Percentiles rank a stretch among this genome's conserved stretches.
Conservation (phyloP, 2,113 vertebrate species). For the Elachura formosa region DNA sequence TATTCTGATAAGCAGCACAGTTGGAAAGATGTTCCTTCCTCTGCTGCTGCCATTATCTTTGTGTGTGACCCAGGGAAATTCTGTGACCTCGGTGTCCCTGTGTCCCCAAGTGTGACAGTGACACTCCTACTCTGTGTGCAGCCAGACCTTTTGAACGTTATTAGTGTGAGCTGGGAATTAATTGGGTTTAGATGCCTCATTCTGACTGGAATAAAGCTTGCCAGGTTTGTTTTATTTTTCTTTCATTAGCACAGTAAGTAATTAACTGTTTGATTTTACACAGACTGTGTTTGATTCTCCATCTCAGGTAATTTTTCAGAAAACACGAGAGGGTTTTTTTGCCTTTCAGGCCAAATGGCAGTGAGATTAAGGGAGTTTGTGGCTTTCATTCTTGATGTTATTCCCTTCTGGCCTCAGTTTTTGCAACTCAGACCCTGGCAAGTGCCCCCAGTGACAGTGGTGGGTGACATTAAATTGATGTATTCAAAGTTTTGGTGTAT, state of each 20-base stretch:
- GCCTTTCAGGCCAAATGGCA: background rate
- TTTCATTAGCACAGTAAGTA: background rate
- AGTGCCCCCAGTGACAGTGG: background rate
- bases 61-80: background rate
- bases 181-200: background rate
- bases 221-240: too few relatives aligned
- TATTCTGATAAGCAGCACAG: background rate
- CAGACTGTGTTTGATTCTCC: background rate
- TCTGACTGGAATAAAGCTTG: background rate
- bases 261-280: background rate
- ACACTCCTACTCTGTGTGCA: background rate
- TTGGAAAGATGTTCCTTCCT: background rate
- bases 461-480: background rate
- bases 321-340: background rate
- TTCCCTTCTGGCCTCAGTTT: background rate
- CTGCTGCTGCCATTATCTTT: background rate
- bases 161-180: background rate
- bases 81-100: fast-evolving
- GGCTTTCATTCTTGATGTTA: background rate
- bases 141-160: fast-evolving
- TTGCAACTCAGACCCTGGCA: background rate
- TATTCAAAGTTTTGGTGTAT: too few relatives aligned
- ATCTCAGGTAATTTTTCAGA: background rate
- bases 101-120: background rate
- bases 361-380: background rate